Evolutionary conservation across 2,888 invertebrate genomes (phyloP).

Genomic region (Apodemia duryi): DNA sequence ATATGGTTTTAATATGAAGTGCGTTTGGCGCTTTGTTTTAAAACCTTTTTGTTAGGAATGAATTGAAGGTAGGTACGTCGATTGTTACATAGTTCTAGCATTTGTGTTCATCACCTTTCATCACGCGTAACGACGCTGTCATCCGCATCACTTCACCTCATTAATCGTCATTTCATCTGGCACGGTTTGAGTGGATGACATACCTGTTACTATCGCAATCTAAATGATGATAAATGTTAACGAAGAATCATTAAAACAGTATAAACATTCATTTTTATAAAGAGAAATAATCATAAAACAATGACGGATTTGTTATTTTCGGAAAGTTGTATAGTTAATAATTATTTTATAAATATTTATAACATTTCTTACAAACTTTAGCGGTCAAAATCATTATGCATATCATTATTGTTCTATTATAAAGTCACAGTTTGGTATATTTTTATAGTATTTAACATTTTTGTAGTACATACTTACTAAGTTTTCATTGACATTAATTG

Average conservation of each 20-base stretch:
- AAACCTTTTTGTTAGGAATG: constrained; percentile 43
- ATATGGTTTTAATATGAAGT: constrained; percentile 35
- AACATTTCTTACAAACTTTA: neutral
- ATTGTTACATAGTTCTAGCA: constrained; percentile 55
- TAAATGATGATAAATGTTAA: too few relatives aligned
- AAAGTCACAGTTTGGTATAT: neutral
- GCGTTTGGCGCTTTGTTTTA: constrained; percentile 28
- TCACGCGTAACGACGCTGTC: constrained; percentile 52
- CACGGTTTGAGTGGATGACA: constrained; percentile 71
- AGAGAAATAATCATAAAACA: too few relatives aligned
- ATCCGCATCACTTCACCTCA: constrained; percentile 76
- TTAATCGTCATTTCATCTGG: constrained; percentile 51
- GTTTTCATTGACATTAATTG: too few relatives aligned
- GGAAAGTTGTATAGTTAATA: too few relatives aligned
- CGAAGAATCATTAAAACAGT: too few relatives aligned
- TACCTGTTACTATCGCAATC: constrained; percentile 46
- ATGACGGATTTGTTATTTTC: too few relatives aligned
- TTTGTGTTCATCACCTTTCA: constrained; percentile 39
- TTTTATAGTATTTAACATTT: too few relatives aligned
- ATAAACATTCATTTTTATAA: too few relatives aligned
- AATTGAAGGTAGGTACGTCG: constrained; percentile 43
- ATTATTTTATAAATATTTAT: too few relatives aligned
- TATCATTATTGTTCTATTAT: neutral
- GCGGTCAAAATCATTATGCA: neutral
- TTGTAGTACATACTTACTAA: too few relatives aligned